These are phyloP conservation scores for Conistra vaccinii DNA, from an alignment of 2,888 invertebrate species.

Conservation along the genomic window DNA sequence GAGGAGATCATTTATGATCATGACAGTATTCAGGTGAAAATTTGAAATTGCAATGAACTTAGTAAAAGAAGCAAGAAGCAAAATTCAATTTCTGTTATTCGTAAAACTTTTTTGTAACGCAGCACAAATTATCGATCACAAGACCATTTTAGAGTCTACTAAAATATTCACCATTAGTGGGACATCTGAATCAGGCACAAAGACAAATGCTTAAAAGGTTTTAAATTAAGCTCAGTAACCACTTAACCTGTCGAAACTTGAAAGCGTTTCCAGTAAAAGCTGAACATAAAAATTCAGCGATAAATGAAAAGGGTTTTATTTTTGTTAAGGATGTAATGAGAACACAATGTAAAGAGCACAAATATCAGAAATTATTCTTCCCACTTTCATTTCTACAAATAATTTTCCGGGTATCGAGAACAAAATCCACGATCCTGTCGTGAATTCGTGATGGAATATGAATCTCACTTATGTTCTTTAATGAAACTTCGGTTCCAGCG, in stretches of 20 bases:
- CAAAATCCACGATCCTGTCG: background rate
- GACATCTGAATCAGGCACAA: slow-evolving; percentile 4
- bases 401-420: background rate
- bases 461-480: slow-evolving; percentile 20
- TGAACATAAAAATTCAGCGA: slow-evolving; percentile 15
- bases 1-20: background rate
- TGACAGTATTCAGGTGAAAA: too few species aligned
- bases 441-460: slow-evolving; percentile 24
- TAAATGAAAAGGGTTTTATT: background rate
- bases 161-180: slow-evolving; percentile 6
- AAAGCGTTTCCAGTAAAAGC: slow-evolving; percentile 21
- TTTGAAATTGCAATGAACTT: background rate
- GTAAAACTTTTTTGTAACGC: too few species aligned
- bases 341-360: background rate
- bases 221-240: slow-evolving; percentile 46
- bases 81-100: background rate
- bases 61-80: background rate
- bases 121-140: background rate
- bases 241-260: slow-evolving; percentile 22
- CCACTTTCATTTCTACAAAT: background rate
- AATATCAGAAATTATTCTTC: background rate
- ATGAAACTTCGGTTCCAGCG: slow-evolving; percentile 19
- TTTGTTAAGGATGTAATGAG: background rate
- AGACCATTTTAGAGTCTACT: background rate
- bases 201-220: slow-evolving; percentile 31